A percentile compares a stretch with the other conserved stretches of the same genome.
phyloP scores from a whole-genome alignment of 2,113 vertebrate species.

The human region GRCh38 chr9:136654001-136654500 shows the following conservation, averaged over 20 bases:
- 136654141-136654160: too few species aligned
- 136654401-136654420: rapidly evolving
- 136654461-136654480: too few species aligned
- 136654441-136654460: rapidly evolving
- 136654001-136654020: rapidly evolving
- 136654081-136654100: rapidly evolving
- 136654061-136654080: not conserved
- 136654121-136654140: not conserved
- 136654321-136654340: not conserved
- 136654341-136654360: not conserved
- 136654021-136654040: rapidly evolving
- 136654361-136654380: not conserved
- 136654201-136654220: rapidly evolving
- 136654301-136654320: too few species aligned
- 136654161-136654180: too few species aligned
- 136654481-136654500: rapidly evolving
- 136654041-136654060: not conserved
- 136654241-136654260: too few species aligned
- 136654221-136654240: not conserved
- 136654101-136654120: not conserved
- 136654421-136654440: not conserved
- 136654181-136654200: too few species aligned
- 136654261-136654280: not conserved
- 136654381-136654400: rapidly evolving
- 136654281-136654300: not conserved